Conservation (phyloP, 2,113 vertebrate species). For the Indicator indicator region DNA sequence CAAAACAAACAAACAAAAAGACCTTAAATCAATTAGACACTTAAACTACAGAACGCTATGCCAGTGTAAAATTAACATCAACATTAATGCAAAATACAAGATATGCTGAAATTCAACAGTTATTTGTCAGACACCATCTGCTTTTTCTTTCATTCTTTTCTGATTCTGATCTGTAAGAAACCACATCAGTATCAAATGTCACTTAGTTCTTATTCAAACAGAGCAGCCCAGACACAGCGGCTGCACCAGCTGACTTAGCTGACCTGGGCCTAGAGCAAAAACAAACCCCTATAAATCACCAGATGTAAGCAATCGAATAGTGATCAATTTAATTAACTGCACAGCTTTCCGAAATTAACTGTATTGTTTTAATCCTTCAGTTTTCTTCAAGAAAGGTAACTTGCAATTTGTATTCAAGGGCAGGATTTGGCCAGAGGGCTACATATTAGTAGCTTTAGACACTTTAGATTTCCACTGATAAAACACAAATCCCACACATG, state of each 20-base stretch:
- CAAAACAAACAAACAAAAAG: background rate
- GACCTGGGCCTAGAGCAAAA: conserved; percentile 87
- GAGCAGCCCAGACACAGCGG: conserved; percentile 89
- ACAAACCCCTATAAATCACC: conserved; percentile 88
- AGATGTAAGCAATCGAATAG: conserved; percentile 91
- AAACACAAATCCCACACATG: background rate
- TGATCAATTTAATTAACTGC: conserved; percentile 94
- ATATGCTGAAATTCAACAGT: conserved; percentile 35
- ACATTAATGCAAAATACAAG: background rate
- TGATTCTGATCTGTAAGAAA: conserved; percentile 77
- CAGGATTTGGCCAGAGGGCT: conserved; percentile 4
- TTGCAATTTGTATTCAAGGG: conserved; percentile 31
- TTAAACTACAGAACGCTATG: conserved; percentile 5
- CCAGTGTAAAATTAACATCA: background rate
- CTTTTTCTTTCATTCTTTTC: conserved; percentile 74
- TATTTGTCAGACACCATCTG: conserved; percentile 64
- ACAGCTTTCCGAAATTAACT: conserved; percentile 87
- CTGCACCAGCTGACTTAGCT: conserved; percentile 86
- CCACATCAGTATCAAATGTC: conserved; percentile 87
- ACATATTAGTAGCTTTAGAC: background rate
- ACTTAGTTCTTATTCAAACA: conserved; percentile 92
- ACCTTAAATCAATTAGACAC: background rate
- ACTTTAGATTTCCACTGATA: background rate
- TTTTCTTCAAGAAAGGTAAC: conserved; percentile 45
- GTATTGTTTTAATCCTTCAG: conserved; percentile 75